Evolutionary conservation across 2,888 invertebrate species (phyloP).

Genomic region (Drosophila sordidapex): DNA sequence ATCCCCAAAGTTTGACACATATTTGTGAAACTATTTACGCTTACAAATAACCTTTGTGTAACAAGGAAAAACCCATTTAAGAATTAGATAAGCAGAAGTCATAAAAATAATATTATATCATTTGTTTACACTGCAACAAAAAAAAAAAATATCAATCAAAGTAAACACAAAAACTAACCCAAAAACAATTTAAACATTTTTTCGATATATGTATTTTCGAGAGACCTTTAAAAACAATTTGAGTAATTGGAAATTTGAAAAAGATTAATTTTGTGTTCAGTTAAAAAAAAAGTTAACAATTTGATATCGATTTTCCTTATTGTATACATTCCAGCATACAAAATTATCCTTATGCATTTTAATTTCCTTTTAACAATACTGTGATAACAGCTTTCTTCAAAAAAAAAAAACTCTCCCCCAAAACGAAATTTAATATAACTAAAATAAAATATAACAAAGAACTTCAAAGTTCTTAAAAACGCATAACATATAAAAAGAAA

Average conservation of each 20-base stretch:
- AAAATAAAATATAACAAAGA: conserved; percentile 14
- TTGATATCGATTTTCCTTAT: conserved; percentile 11
- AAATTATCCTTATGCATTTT: conserved; percentile 35
- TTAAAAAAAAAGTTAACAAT: conserved; percentile 11
- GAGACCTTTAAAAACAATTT: conserved; percentile 50
- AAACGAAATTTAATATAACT: conserved; percentile 26
- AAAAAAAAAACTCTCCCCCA: conserved; percentile 24
- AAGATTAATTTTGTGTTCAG: conserved; percentile 14
- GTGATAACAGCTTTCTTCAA: conserved; percentile 72
- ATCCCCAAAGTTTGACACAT: conserved; percentile 44
- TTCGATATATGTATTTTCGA: conserved; percentile 76
- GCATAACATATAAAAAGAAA: conserved; percentile 16
- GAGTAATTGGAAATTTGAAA: conserved; percentile 4
- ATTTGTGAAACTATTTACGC: conserved; percentile 73
- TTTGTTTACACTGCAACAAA: conserved; percentile 3
- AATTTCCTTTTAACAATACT: conserved; percentile 58
- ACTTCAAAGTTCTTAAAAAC: conserved; percentile 11
- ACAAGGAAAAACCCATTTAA: conserved; percentile 30
- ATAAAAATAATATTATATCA: conserved; percentile 19
- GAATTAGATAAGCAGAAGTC: conserved; percentile 13
- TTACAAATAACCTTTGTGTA: conserved; percentile 50
- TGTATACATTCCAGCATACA: conserved; percentile 8
- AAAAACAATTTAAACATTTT: conserved; percentile 48
- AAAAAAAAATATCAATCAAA: conserved; percentile 31
- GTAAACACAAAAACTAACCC: conserved; percentile 25